A percentile compares a stretch with the other conserved stretches of the same genome.
phyloP scores from a whole-genome alignment of 2,888 invertebrate species.

The Arctia plantaginis region DNA sequence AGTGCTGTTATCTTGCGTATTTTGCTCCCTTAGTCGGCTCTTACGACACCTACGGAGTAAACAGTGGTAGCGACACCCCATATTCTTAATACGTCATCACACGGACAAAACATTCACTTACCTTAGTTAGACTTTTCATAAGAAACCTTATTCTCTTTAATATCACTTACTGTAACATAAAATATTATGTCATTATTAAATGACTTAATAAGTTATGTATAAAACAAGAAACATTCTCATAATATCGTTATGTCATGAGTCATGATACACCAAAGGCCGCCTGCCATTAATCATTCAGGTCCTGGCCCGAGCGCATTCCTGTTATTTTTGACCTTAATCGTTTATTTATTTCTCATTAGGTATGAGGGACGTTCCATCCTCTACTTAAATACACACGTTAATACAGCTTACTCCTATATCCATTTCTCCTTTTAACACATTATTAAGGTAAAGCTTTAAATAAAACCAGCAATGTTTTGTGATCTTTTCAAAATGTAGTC shows the following conservation, averaged over 20 bases:
- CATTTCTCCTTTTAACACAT: constrained; percentile 25
- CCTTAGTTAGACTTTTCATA: too few species aligned
- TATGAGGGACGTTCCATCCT: constrained; percentile 6
- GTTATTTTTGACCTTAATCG: constrained; percentile 22
- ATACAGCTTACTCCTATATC: constrained; percentile 25
- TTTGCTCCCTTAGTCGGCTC: too few species aligned
- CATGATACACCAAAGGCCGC: neutral
- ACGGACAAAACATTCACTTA: too few species aligned
- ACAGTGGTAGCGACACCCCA: too few species aligned
- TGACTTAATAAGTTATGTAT: neutral
- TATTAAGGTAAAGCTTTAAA: neutral
- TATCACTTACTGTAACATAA: neutral
- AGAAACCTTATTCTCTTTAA: too few species aligned
- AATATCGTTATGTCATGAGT: neutral
- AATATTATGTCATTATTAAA: neutral
- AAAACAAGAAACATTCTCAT: neutral
- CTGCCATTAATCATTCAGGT: constrained; percentile 42
- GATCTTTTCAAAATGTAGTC: neutral
- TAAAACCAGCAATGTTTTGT: constrained; percentile 10
- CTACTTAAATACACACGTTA: constrained; percentile 22
- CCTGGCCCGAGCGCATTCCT: constrained; percentile 13
- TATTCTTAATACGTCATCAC: too few species aligned
- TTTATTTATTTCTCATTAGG: constrained; percentile 29
- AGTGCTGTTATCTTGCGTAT: too few species aligned
- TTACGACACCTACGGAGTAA: too few species aligned